Evolutionary conservation across 2,113 vertebrate genomes (phyloP), one percentile per base, ranked within the genome.

Genomic region (Lethenteron reissneri): DNA sequence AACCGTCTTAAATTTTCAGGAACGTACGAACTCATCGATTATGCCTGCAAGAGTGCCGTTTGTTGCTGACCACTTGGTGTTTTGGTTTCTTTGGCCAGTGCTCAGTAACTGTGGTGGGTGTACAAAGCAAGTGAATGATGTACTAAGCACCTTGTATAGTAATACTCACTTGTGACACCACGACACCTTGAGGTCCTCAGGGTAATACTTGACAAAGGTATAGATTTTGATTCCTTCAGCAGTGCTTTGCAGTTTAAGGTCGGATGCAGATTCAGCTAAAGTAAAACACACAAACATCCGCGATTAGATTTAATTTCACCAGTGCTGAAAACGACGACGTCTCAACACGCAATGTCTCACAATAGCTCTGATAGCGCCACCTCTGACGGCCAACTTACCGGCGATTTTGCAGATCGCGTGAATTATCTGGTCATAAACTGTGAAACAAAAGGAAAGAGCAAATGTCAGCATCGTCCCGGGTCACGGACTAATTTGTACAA

Each of bases 181-280:
- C 77, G 87, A 88, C 71, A 97, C 86, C 78, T 86, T 88, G 74
- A 99, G 82, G 73, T 95, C 86, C 57, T 99, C 92, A 57, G 95
- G 83, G 11, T 92, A 97, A 74, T 88, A 92, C 78, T 74, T 90
- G 77, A 99, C 89, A n/a, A 90, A 92, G 73, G 86, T 87, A 79
- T 97, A 97, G 58, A 99, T 78, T 72, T 91, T 82, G 76, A 99
- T 90, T 72, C 95, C 95, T 74, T 94, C 81, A 10, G 88, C 92
- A 25, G 88, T 97, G 84, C 90, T 97, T 74, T 92, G 89, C 78
- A 97, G 91, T 81, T 97, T 97, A 79, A 99, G 81, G 12, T 84
- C 83, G 71, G 90, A 88, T 3, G 92, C 92, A 71, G 95, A 92
- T 78, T 90, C 81, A 71, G 92, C 94, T 99, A 77, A 68, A 68